Percentiles rank a stretch among this genome's conserved stretches.
Conservation (phyloP, 2,888 invertebrate species). For the Drosophila infuscata region DNA sequence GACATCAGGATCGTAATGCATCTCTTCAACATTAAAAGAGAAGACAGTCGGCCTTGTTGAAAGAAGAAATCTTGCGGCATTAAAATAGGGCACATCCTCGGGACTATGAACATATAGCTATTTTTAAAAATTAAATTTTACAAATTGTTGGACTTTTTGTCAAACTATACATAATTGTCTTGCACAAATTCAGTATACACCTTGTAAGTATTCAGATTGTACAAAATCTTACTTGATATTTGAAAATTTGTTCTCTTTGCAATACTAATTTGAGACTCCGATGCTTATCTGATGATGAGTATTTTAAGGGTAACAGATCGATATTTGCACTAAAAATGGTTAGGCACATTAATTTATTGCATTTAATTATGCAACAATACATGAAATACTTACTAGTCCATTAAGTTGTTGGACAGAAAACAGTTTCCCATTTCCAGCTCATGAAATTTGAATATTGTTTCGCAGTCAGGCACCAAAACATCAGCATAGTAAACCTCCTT, state of each 20-base stretch:
- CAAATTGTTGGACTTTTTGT: background rate
- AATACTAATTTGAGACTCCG: conserved; percentile 59
- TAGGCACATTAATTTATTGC: background rate
- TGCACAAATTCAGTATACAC: background rate
- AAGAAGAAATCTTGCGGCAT: conserved; percentile 58
- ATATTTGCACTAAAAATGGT: conserved; percentile 52
- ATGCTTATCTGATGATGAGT: conserved; percentile 56
- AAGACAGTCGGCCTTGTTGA: conserved; percentile 54
- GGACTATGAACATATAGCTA: conserved; percentile 81
- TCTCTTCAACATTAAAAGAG: conserved; percentile 74
- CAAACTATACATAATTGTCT: background rate
- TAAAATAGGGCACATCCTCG: conserved; percentile 80
- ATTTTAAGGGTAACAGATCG: conserved; percentile 68
- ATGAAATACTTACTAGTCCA: conserved; percentile 70
- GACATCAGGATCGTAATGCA: conserved; percentile 70
- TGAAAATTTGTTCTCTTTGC: conserved; percentile 53
- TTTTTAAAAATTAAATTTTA: background rate
- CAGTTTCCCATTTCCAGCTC: conserved; percentile 77
- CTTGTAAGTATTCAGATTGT: background rate
- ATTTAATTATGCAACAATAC: background rate
- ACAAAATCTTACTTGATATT: conserved; percentile 63
- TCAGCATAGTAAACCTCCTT: conserved; percentile 54
- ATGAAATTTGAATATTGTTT: conserved; percentile 73
- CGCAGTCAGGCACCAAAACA: conserved; percentile 52
- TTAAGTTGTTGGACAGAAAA: conserved; percentile 74